Evolutionary conservation across 2,113 vertebrate genomes (phyloP).

Genomic region (Helogale parvula): DNA sequence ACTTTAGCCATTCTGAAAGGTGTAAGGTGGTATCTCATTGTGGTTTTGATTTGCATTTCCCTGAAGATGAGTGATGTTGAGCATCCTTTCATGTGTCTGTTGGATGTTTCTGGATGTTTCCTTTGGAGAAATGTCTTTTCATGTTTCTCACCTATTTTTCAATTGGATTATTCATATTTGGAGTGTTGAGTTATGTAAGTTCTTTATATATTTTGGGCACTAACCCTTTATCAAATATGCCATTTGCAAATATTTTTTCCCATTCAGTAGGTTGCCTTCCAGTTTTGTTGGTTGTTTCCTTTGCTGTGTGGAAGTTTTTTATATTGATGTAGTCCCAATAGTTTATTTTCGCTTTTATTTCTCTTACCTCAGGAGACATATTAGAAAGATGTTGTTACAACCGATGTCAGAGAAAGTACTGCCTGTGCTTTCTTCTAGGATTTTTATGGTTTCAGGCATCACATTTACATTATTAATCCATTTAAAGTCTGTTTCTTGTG

Average conservation of each 20-base stretch:
- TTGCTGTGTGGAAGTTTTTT: neutral
- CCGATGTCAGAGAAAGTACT: neutral
- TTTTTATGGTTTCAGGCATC: neutral
- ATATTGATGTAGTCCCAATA: neutral
- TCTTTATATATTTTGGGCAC: neutral
- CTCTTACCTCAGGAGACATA: neutral
- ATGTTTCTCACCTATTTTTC: neutral
- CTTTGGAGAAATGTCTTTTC: neutral
- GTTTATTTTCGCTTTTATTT: neutral
- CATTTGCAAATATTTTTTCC: neutral
- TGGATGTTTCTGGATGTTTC: neutral
- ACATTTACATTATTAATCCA: neutral
- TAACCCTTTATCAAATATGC: neutral
- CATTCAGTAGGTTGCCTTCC: neutral
- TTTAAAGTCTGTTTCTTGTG: neutral
- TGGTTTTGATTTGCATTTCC: neutral
- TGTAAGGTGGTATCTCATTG: neutral
- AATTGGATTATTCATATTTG: neutral
- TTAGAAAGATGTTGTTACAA: neutral
- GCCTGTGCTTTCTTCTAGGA: neutral
- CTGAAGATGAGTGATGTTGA: neutral
- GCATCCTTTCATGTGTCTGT: neutral
- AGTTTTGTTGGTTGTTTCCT: neutral
- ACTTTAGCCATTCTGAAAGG: neutral
- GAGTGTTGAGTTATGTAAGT: neutral